phyloP scores from a whole-genome alignment of 2,888 invertebrate species.

The Ochropleura leucogaster region DNA sequence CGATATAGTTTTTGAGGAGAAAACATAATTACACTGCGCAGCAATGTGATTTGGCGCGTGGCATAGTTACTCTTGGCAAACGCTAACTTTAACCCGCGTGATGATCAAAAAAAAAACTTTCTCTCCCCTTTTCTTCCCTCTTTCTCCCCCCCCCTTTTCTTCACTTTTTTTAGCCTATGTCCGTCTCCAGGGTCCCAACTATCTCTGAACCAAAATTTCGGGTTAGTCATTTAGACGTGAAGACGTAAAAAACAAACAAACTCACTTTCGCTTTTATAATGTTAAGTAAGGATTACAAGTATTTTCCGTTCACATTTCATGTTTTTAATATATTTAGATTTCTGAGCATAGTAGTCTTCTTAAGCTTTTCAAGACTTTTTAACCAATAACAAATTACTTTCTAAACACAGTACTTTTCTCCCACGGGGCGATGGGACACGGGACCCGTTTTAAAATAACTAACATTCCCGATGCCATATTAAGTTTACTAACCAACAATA shows the following conservation, averaged over 20 bases:
- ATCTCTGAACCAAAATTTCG: no score
- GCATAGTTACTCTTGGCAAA: no score
- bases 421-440: slow-evolving; percentile 26
- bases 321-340: background rate
- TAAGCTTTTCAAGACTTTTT: background rate
- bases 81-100: no score
- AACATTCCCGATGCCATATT: slow-evolving; percentile 51
- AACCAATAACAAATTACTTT: background rate
- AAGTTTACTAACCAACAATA: slow-evolving; percentile 60
- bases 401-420: slow-evolving; percentile 26
- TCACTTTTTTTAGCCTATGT: no score
- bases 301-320: background rate
- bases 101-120: no score
- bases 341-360: background rate
- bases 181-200: no score
- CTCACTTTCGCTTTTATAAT: no score
- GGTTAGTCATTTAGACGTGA: no score
- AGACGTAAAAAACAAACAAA: no score
- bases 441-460: slow-evolving; percentile 48
- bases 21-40: background rate
- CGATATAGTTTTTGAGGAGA: slow-evolving; percentile 9
- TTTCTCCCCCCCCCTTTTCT: no score
- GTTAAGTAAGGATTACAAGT: background rate
- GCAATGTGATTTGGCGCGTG: background rate
- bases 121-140: no score